Percentiles rank a stretch among this genome's conserved stretches.
phyloP scores from a whole-genome alignment of 2,888 invertebrate genomes.

The Autographa pulchrina region DNA sequence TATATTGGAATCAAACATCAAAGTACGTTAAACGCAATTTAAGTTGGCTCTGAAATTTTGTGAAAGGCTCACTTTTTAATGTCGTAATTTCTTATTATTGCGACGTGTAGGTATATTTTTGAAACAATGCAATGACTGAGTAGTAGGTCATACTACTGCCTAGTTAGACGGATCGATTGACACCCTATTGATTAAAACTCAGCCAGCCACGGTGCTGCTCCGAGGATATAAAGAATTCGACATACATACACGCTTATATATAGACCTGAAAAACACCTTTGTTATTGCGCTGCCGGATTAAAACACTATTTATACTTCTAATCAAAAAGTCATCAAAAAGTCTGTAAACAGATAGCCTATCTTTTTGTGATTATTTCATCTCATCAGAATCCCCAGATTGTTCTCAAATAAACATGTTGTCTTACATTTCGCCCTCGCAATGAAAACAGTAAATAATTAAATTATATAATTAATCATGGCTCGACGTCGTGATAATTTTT shows the following conservation, averaged over 20 bases:
- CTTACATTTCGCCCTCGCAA: constrained; percentile 41
- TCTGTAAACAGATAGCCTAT: constrained; percentile 15
- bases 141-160: not conserved
- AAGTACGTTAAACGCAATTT: constrained; percentile 37
- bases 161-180: not conserved
- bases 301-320: too few relatives aligned
- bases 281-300: too few relatives aligned
- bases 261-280: not conserved
- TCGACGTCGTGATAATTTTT: constrained; percentile 50
- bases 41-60: not conserved
- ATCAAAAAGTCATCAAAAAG: too few relatives aligned
- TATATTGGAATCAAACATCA: constrained; percentile 22
- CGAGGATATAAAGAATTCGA: not conserved
- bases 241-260: not conserved
- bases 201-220: not conserved
- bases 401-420: constrained; percentile 53
- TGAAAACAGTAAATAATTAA: constrained; percentile 50
- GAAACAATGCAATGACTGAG: not conserved
- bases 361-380: constrained; percentile 38
- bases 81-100: not conserved
- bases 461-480: constrained; percentile 53
- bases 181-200: not conserved
- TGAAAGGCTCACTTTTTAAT: constrained; percentile 5
- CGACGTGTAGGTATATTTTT: not conserved
- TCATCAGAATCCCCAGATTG: constrained; percentile 28